phyloP scores from a whole-genome alignment of 2,797 vertebrate genomes.

The Zalophus californianus region DNA sequence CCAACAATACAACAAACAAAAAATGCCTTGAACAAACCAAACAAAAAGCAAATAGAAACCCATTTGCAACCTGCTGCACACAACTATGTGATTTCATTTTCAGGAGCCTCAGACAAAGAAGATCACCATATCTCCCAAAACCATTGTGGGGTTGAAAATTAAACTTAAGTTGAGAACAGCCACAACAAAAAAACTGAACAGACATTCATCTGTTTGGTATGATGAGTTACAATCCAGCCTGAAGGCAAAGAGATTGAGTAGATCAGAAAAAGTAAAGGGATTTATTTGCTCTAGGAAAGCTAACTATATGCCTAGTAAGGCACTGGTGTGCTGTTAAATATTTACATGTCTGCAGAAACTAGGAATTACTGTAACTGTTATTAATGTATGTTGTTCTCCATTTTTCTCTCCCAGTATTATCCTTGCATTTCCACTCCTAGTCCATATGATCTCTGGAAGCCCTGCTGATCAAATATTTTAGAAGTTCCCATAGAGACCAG shows the following conservation, averaged over 20 bases:
- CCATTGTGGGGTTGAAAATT: not conserved
- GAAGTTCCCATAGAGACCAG: not conserved
- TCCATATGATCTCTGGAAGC: not conserved
- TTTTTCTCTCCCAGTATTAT: not conserved
- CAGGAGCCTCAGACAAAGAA: not conserved
- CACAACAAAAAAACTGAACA: conserved; percentile 12
- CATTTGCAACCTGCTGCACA: not conserved
- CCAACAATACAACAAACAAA: conserved; percentile 50
- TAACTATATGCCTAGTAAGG: not conserved
- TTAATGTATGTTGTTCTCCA: not conserved
- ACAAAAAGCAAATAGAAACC: conserved; percentile 27
- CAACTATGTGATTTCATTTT: not conserved
- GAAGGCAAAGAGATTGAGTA: not conserved
- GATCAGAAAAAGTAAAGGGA: conserved; percentile 21
- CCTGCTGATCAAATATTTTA: not conserved
- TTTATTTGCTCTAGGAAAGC: conserved; percentile 34
- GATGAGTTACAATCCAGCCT: not conserved
- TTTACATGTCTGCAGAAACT: conserved; percentile 42
- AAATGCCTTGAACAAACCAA: conserved; percentile 30
- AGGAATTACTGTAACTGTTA: not conserved
- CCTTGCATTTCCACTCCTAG: not conserved
- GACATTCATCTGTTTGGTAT: not conserved
- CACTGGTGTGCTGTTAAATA: not conserved
- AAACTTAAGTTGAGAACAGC: not conserved
- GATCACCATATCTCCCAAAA: not conserved